A percentile compares a stretch with the other conserved stretches of the same genome.
These are phyloP conservation scores for Hemithea aestivaria DNA, from an alignment of 2,888 invertebrate genomes.

Conservation along the genomic window DNA sequence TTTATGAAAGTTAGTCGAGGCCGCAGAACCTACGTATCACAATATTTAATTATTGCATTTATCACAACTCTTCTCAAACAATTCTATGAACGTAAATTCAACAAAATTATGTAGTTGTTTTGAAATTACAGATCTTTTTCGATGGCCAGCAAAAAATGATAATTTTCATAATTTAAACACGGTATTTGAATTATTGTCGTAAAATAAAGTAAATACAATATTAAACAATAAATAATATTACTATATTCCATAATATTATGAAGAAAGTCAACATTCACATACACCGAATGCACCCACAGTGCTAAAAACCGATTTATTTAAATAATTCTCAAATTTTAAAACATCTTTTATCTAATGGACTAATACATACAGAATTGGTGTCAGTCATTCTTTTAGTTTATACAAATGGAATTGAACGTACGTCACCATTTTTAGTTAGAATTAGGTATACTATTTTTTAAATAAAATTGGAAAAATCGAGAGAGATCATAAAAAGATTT, in stretches of 20 bases:
- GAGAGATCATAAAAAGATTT: too few relatives aligned
- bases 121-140: too few relatives aligned
- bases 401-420: slow-evolving; percentile 26
- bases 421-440: slow-evolving; percentile 41
- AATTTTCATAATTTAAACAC: too few relatives aligned
- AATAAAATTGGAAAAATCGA: too few relatives aligned
- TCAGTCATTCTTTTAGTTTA: slow-evolving; percentile 46
- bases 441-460: too few relatives aligned
- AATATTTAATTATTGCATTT: slow-evolving; percentile 14
- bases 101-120: too few relatives aligned
- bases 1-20: too few relatives aligned
- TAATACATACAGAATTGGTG: slow-evolving; percentile 58
- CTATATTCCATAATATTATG: slow-evolving; percentile 5
- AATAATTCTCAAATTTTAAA: slow-evolving; percentile 39
- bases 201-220: slow-evolving; percentile 1
- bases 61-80: slow-evolving; percentile 18
- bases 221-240: slow-evolving; percentile 14
- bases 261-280: slow-evolving; percentile 30
- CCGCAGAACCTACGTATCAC: too few relatives aligned
- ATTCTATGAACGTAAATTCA: too few relatives aligned
- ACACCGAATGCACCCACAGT: slow-evolving; percentile 30
- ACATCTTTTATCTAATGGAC: slow-evolving; percentile 59
- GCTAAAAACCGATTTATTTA: slow-evolving; percentile 30
- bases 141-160: too few relatives aligned
- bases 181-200: slow-evolving; percentile 17